These are phyloP conservation scores for Perccottus glenii DNA, from an alignment of 2,113 vertebrate genomes.

Conservation along the genomic window DNA sequence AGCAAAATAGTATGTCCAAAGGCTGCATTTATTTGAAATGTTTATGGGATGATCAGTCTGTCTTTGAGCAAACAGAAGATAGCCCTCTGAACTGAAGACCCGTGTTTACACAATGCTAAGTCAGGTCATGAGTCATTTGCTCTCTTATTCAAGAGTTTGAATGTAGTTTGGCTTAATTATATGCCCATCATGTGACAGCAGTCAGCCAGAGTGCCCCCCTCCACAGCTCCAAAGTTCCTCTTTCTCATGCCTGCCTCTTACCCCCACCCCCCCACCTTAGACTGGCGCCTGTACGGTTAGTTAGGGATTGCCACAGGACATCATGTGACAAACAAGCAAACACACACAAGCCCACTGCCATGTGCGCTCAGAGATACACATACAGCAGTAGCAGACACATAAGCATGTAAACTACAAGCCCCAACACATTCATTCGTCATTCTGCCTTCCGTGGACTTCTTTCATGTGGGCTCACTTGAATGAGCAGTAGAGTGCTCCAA, in stretches of 20 bases:
- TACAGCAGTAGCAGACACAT: conserved; percentile 45
- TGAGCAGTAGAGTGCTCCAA: conserved; percentile 63
- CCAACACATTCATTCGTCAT: conserved; percentile 71
- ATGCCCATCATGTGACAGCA: conserved; percentile 81
- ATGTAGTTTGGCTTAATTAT: conserved; percentile 77
- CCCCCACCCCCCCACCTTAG: conserved; percentile 42
- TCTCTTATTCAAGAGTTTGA: conserved; percentile 77
- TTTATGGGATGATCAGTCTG: conserved; percentile 2
- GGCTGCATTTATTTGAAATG: conserved; percentile 1
- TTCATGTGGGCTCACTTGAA: conserved; percentile 77
- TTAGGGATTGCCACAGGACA: conserved; percentile 81
- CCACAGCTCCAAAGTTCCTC: conserved; percentile 53
- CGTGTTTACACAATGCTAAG: conserved; percentile 64
- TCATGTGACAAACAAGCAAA: conserved; percentile 83
- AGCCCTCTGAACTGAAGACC: conserved; percentile 38
- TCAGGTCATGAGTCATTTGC: conserved; percentile 79
- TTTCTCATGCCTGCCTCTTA: conserved; percentile 61
- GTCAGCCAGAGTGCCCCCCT: conserved; percentile 63
- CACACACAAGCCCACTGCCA: conserved; percentile 58
- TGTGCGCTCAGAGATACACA: conserved; percentile 23
- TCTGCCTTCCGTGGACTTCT: conserved; percentile 71
- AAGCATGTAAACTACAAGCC: conserved; percentile 62
- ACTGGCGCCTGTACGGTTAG: conserved; percentile 84
- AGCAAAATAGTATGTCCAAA: conserved; percentile 27
- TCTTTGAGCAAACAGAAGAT: conserved; percentile 21